Evolutionary conservation across 1,140 invertebrate genomes (phyloP).

Genomic region (Metopolophium dirhodum): DNA sequence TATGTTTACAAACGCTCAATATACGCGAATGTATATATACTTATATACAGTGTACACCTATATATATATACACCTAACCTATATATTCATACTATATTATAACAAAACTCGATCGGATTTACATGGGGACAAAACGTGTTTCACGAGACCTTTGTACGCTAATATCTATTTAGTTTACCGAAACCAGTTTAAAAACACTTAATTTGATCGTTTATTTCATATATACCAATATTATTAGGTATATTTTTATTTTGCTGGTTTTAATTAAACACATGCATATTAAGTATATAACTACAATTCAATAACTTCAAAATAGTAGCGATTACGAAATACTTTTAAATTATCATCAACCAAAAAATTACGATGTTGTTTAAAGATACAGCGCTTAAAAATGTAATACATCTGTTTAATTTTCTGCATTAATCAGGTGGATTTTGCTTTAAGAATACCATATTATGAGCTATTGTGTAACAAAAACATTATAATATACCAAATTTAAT

Average conservation of each 20-base stretch:
- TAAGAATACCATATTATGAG: neutral
- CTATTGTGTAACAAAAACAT: neutral
- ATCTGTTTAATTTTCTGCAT: neutral
- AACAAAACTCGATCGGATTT: neutral
- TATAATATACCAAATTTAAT: neutral
- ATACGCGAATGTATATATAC: neutral
- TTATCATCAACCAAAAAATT: neutral
- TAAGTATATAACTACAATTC: neutral
- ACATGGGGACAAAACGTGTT: neutral
- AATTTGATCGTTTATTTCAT: neutral
- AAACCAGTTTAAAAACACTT: slow-evolving; percentile 1
- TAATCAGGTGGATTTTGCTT: neutral
- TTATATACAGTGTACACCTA: too few species aligned
- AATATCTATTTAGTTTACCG: neutral
- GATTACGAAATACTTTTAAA: neutral
- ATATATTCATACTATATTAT: neutral
- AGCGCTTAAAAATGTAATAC: neutral
- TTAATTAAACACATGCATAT: neutral
- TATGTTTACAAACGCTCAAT: neutral
- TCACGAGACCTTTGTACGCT: neutral
- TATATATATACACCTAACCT: too few species aligned
- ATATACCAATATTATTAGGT: neutral
- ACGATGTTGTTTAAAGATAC: neutral
- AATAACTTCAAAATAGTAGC: neutral
- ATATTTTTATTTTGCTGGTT: neutral